Evolutionary conservation across 2,113 vertebrate species (phyloP), one percentile per base, ranked within the genome.

Genomic region (Pteruthius melanotis): DNA sequence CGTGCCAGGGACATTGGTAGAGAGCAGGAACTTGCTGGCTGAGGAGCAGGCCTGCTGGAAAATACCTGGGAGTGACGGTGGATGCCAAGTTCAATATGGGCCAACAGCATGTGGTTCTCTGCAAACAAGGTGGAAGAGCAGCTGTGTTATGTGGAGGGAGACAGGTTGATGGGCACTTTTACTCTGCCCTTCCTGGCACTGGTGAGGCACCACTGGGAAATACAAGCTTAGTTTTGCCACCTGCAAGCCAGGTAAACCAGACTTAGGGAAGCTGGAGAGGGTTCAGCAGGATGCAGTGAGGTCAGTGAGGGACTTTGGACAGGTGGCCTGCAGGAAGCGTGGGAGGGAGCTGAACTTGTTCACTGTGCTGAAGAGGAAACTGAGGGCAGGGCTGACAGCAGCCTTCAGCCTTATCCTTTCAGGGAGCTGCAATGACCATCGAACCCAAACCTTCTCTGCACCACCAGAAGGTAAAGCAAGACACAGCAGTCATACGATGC

Each of bases 1-100:
- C 0, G 0, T 56, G 47, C 42, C 75, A 72, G 37, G 42, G 47
- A 65, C 13, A 6, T 24, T 16, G 44, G 76, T 30, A 47, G 19
- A 60, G 59, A 72, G 14, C n/a, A 60, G 59, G 35, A 89, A 79
- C n/a, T 66, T 35, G 20, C 44, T 90, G 70, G 71, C 35, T 75
- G 66, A 86, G 49, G 31, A 77, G 63, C 15, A 60, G 53, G 13
- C 30, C 33, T 9, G 22, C 33, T 80, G 72, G 33, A 77, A 72
- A 20, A 42, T 50, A 33, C 18, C 40, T 69, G 23, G 13, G 50
- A 64, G 31, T 42, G 69, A n/a, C 0, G 0, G 23, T 8, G 39
- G 50, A 21, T 60, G 50, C 69, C 78, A 90, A 70, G 56, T 40
- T 77, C 44, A 49, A 2, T 2, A 35, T 3, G 45, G 87, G 39